Conservation (phyloP, 2,888 invertebrate genomes). For the Heliconius sara region DNA sequence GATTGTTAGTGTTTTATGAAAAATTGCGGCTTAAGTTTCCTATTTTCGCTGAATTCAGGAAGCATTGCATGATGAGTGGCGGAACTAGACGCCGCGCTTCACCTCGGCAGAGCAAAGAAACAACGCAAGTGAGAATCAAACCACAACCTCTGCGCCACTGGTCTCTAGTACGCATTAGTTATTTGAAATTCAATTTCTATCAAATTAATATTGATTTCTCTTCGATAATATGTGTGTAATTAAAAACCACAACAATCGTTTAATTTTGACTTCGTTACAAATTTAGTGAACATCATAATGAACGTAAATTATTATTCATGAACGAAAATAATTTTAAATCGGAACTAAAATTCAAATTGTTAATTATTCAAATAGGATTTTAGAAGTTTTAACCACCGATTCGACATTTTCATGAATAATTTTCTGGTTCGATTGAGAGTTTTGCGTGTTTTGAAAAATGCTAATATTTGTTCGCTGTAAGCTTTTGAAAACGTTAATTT, state of each 20-base stretch:
- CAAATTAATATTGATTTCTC: not conserved
- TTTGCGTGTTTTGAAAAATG: slow-evolving; percentile 11
- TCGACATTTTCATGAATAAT: slow-evolving; percentile 20
- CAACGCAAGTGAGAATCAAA: not conserved
- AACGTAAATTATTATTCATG: slow-evolving; percentile 14
- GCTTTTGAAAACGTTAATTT: not conserved
- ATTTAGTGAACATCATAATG: not conserved
- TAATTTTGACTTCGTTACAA: slow-evolving; percentile 5
- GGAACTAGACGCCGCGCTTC: no score
- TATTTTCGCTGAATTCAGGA: no score
- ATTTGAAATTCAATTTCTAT: not conserved
- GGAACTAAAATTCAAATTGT: slow-evolving; percentile 14
- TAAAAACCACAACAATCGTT: not conserved
- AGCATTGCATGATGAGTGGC: no score
- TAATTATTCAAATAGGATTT: slow-evolving; percentile 21
- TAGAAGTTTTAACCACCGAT: slow-evolving; percentile 19
- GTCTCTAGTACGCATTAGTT: not conserved
- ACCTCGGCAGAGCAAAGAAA: no score
- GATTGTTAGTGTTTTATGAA: no score
- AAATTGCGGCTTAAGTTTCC: no score
- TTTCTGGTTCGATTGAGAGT: slow-evolving; percentile 12
- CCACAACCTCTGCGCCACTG: no score
- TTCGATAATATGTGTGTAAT: not conserved
- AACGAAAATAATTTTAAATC: slow-evolving; percentile 17
- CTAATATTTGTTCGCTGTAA: not conserved